Evolutionary conservation across 2,888 invertebrate species (phyloP).

Genomic region (Steinernema scapterisci): DNA sequence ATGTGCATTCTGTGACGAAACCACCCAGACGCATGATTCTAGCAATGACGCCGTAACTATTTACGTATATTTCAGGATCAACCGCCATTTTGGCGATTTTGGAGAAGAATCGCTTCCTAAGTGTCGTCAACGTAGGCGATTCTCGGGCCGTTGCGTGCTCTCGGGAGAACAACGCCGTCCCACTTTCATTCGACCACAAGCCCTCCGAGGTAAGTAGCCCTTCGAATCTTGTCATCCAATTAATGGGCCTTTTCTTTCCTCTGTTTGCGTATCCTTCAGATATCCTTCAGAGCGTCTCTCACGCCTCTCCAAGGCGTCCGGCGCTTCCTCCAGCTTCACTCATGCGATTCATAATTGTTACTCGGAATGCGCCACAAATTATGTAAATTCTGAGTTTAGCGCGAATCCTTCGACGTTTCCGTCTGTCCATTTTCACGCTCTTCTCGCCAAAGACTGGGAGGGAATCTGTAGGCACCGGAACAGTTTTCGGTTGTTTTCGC

Average conservation of each 20-base stretch:
- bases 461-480: background rate
- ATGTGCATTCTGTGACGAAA: background rate
- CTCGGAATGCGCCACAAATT: background rate
- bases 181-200: conserved; percentile 95
- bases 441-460: background rate
- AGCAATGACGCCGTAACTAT: too few relatives aligned
- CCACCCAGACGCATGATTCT: too few relatives aligned
- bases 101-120: conserved; percentile 79
- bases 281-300: background rate
- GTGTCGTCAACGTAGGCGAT: conserved; percentile 95
- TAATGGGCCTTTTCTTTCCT: background rate
- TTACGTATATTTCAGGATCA: conserved; percentile 83
- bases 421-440: too few relatives aligned
- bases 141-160: conserved; percentile 88
- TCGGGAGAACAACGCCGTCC: conserved; percentile 81
- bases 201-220: conserved; percentile 80
- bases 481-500: background rate
- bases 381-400: background rate
- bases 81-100: conserved; percentile 88
- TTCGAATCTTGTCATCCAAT: conserved; percentile 5
- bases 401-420: background rate
- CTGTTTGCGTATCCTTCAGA: background rate
- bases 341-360: background rate
- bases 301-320: background rate
- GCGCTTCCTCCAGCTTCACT: too few relatives aligned